phyloP scores from a whole-genome alignment of 23 tunicate genomes.

The Clavelina lepadiformis region DNA sequence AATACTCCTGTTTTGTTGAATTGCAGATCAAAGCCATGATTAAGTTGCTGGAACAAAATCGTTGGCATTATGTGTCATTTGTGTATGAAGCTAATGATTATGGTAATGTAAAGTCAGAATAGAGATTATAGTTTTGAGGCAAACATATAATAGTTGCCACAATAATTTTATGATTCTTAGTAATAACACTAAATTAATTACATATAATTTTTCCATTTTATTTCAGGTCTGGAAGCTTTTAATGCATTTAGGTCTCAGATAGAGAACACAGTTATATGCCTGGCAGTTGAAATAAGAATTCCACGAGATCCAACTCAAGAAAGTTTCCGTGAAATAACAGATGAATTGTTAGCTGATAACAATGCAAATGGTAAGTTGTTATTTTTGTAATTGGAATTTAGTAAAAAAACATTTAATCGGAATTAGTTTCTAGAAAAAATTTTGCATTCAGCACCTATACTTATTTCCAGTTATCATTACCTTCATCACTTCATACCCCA shows the following conservation, averaged over 20 bases:
- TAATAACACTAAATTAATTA: too few relatives aligned
- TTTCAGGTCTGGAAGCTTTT: constrained; percentile 50
- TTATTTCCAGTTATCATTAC: constrained; percentile 36
- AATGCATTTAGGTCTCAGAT: constrained; percentile 34
- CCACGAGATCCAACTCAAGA: constrained; percentile 2
- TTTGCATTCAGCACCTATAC: too few relatives aligned
- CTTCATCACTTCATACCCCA: constrained; percentile 12
- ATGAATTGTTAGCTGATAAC: constrained; percentile 1
- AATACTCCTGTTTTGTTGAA: not conserved
- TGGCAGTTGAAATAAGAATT: constrained; percentile 28
- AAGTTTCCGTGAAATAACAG: not conserved
- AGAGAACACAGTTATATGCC: constrained; percentile 20
- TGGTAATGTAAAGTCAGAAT: too few relatives aligned
- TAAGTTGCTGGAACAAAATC: constrained; percentile 16
- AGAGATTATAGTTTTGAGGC: too few relatives aligned
- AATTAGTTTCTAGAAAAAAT: too few relatives aligned
- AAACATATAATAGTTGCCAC: too few relatives aligned
- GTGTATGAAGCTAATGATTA: constrained; percentile 63
- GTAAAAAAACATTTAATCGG: too few relatives aligned
- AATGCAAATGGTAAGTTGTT: constrained; percentile 1
- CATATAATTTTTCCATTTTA: too few relatives aligned
- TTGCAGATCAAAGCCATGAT: constrained; percentile 58
- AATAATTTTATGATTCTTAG: too few relatives aligned
- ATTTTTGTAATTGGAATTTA: not conserved
- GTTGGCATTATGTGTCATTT: constrained; percentile 70